Percentiles rank a stretch among this genome's conserved stretches.
phyloP scores from a whole-genome alignment of 2,113 vertebrate genomes.

The Siniperca chuatsi region DNA sequence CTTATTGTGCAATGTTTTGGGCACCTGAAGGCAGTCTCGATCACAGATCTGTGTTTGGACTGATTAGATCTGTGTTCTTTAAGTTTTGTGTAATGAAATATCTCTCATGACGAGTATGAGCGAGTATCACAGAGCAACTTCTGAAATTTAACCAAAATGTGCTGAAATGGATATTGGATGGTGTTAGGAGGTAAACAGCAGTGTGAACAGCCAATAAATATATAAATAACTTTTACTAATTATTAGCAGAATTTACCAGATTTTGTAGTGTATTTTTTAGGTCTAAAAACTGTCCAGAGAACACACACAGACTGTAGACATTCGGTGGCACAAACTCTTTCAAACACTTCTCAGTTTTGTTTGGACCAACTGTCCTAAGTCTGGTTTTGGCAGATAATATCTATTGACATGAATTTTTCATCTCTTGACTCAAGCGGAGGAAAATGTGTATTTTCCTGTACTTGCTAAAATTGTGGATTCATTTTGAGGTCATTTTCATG shows the following conservation, averaged over 20 bases:
- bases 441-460: background rate
- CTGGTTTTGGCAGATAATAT: too few relatives aligned
- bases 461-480: background rate
- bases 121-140: background rate
- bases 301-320: too few relatives aligned
- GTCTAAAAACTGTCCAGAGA: background rate
- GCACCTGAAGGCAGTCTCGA: slow-evolving; percentile 28
- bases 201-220: too few relatives aligned
- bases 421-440: background rate
- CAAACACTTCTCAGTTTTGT: background rate
- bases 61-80: slow-evolving; percentile 31
- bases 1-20: slow-evolving; percentile 29
- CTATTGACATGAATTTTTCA: background rate
- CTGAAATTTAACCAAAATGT: background rate
- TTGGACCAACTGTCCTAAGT: too few relatives aligned
- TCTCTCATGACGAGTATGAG: background rate
- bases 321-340: background rate
- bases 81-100: background rate
- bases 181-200: background rate
- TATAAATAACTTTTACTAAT: background rate
- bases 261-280: background rate
- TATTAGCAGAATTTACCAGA: background rate
- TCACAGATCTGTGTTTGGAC: slow-evolving; percentile 42
- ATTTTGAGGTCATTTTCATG: background rate
- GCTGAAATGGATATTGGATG: background rate